A percentile compares a stretch with the other conserved stretches of the same genome.
These are phyloP conservation scores for Graptemys geographica DNA, from an alignment of 2,797 vertebrate species.

Conservation along the genomic window DNA sequence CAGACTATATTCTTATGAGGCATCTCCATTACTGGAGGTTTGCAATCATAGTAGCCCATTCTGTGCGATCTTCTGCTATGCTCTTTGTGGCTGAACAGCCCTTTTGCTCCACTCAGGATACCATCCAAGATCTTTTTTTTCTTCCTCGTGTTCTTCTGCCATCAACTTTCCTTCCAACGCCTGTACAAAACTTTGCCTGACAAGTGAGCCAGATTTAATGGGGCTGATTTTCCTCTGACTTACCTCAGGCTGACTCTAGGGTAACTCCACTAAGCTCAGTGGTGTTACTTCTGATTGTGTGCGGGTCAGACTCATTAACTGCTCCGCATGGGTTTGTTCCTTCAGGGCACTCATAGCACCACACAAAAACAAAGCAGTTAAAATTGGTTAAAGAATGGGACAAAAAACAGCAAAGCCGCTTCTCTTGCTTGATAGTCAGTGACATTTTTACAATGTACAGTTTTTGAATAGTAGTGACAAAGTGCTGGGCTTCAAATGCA, in stretches of 20 bases:
- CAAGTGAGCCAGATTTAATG: neutral
- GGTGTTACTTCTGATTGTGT: neutral
- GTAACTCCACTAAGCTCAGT: rapidly evolving
- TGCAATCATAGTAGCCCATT: neutral
- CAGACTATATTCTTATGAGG: neutral
- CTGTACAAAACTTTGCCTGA: neutral
- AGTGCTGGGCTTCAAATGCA: neutral
- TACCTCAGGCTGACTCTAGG: neutral
- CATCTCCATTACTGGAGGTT: neutral
- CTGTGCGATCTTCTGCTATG: neutral
- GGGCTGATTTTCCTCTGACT: neutral
- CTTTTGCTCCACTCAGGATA: neutral
- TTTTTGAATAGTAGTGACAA: neutral
- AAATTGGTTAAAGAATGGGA: neutral
- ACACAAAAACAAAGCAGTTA: neutral
- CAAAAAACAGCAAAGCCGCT: neutral
- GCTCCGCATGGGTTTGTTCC: neutral
- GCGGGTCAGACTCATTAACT: no score
- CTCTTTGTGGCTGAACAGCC: neutral
- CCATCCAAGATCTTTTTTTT: neutral
- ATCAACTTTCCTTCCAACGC: neutral
- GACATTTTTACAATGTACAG: neutral
- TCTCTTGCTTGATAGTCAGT: neutral
- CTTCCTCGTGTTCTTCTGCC: neutral
- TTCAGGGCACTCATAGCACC: neutral